These are phyloP conservation scores for Sporophila hypoxantha DNA, from an alignment of 2,113 vertebrate species.

Conservation along the genomic window DNA sequence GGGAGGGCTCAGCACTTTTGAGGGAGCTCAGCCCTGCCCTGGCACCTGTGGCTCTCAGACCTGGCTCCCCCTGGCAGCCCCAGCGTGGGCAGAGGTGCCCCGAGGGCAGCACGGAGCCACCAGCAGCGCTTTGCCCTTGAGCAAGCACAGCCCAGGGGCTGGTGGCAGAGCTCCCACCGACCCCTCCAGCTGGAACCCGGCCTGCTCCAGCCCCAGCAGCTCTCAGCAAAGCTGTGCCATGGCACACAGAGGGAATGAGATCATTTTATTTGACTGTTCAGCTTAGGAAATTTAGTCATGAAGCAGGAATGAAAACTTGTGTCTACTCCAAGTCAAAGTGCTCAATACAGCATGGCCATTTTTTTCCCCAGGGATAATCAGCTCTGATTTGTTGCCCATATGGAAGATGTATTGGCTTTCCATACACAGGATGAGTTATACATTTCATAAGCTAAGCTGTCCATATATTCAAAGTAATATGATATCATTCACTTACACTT, in stretches of 20 bases:
- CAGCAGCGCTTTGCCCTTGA: background rate
- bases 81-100: rapidly evolving
- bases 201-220: background rate
- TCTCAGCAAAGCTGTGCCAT: background rate
- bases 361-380: background rate
- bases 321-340: conserved; percentile 25
- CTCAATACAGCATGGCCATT: background rate
- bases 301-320: conserved; percentile 33
- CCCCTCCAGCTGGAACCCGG: background rate
- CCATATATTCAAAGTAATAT: conserved; percentile 13
- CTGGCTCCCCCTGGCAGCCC: background rate
- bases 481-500: conserved; percentile 12
- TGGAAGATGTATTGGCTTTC: conserved; percentile 44
- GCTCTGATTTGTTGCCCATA: conserved; percentile 48
- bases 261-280: conserved; percentile 23
- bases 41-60: rapidly evolving
- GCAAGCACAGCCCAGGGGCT: background rate
- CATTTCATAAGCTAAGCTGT: conserved; percentile 17
- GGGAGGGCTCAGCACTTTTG: background rate
- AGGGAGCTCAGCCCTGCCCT: background rate
- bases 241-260: conserved; percentile 3
- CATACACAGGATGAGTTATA: conserved; percentile 14
- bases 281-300: conserved; percentile 51
- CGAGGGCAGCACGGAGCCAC: background rate
- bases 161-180: background rate